Percentiles rank a stretch among this genome's conserved stretches.
phyloP scores from a whole-genome alignment of 2,888 invertebrate species.

The Isotomurus palustris region DNA sequence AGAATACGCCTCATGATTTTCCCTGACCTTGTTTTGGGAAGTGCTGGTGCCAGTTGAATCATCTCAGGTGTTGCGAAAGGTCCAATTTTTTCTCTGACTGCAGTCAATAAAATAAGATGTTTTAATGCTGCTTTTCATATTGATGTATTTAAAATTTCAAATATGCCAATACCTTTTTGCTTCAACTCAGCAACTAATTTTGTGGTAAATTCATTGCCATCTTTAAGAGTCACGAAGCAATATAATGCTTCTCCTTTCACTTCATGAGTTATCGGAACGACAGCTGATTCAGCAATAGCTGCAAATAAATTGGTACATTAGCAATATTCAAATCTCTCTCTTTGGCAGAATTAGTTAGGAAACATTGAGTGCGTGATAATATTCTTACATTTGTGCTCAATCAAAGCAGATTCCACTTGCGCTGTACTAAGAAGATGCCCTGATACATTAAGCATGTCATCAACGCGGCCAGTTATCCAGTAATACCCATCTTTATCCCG shows the following conservation, averaged over 20 bases:
- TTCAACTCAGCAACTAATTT: slow-evolving; percentile 68
- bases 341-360: background rate
- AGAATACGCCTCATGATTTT: slow-evolving; percentile 96
- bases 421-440: slow-evolving; percentile 97
- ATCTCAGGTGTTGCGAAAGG: slow-evolving; percentile 94
- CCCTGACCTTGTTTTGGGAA: slow-evolving; percentile 96
- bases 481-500: slow-evolving; percentile 90
- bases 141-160: background rate
- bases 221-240: slow-evolving; percentile 90
- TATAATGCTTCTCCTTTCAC: slow-evolving; percentile 97
- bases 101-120: slow-evolving; percentile 33
- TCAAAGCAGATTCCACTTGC: slow-evolving; percentile 61
- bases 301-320: no score
- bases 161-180: slow-evolving; percentile 53
- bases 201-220: slow-evolving; percentile 65
- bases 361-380: background rate
- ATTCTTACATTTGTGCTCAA: slow-evolving; percentile 40
- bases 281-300: slow-evolving; percentile 87
- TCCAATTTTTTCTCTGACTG: slow-evolving; percentile 86
- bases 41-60: slow-evolving; percentile 85
- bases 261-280: slow-evolving; percentile 87
- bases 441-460: slow-evolving; percentile 98
- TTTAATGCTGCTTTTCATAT: background rate
- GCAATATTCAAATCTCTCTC: background rate
- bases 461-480: slow-evolving; percentile 95